Evolutionary conservation across 2,797 vertebrate species (phyloP).

Genomic region (Spheniscus humboldti): DNA sequence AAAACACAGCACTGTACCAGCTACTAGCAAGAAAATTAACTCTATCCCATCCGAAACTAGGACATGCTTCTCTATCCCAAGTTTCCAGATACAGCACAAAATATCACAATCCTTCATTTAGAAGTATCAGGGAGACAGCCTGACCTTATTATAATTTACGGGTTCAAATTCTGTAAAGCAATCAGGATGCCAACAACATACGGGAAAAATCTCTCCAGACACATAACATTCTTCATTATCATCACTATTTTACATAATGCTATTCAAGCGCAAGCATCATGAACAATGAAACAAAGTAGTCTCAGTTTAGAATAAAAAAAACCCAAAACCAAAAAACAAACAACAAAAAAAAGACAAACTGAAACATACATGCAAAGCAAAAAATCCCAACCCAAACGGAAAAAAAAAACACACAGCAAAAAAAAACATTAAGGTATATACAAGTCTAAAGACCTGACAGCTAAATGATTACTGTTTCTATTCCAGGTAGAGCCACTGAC

Average conservation of each 20-base stretch:
- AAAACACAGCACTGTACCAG: too few species aligned
- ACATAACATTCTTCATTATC: background rate
- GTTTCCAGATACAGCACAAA: background rate
- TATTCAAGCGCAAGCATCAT: background rate
- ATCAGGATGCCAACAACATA: background rate
- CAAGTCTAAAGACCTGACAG: background rate
- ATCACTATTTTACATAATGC: background rate
- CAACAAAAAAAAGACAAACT: background rate
- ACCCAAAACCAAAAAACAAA: too few species aligned
- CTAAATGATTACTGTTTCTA: background rate
- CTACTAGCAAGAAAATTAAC: too few species aligned
- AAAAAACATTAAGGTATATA: rapidly evolving
- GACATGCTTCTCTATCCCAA: background rate
- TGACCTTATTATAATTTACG: background rate
- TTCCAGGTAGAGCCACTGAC: background rate
- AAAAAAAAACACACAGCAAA: too few species aligned
- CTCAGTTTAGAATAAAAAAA: background rate
- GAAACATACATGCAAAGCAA: background rate
- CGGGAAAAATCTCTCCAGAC: background rate
- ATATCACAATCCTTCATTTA: background rate
- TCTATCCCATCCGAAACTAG: too few species aligned
- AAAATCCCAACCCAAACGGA: background rate
- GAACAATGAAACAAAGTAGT: background rate
- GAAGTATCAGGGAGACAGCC: background rate
- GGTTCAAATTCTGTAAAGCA: background rate